phyloP scores from a whole-genome alignment of 2,888 invertebrate species.

The Drosophila macrospina region DNA sequence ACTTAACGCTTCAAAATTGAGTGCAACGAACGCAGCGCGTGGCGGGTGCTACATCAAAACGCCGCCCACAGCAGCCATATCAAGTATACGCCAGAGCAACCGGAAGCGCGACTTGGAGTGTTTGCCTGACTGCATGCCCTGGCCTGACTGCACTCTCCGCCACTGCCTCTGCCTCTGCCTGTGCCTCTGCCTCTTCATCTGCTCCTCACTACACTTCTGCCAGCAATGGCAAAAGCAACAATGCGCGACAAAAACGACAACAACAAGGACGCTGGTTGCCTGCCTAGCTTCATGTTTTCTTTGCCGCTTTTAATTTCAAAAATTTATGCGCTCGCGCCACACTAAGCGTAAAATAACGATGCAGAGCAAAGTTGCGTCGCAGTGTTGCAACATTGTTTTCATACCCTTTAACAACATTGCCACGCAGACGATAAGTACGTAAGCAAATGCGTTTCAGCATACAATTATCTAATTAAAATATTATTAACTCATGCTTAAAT shows the following conservation, averaged over 20 bases:
- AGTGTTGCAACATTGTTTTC: conserved; percentile 60
- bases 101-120: conserved; percentile 80
- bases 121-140: conserved; percentile 67
- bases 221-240: conserved; percentile 57
- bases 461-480: not conserved
- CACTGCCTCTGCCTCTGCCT: not conserved
- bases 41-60: conserved; percentile 32
- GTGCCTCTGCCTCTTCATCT: not conserved
- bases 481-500: not conserved
- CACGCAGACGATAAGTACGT: not conserved
- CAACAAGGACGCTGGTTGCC: conserved; percentile 71
- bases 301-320: conserved; percentile 80
- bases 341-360: conserved; percentile 81
- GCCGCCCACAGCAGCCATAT: conserved; percentile 64
- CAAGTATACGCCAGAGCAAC: conserved; percentile 78
- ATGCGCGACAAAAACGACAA: conserved; percentile 69
- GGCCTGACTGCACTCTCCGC: conserved; percentile 40
- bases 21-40: conserved; percentile 75
- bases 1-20: conserved; percentile 81
- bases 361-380: conserved; percentile 60
- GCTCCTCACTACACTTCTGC: not conserved
- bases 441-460: not conserved
- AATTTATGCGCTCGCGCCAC: conserved; percentile 82
- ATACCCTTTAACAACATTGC: conserved; percentile 36
- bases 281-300: conserved; percentile 81